phyloP scores from a whole-genome alignment of 2,888 invertebrate species.

The Meteorus cinctellus region DNA sequence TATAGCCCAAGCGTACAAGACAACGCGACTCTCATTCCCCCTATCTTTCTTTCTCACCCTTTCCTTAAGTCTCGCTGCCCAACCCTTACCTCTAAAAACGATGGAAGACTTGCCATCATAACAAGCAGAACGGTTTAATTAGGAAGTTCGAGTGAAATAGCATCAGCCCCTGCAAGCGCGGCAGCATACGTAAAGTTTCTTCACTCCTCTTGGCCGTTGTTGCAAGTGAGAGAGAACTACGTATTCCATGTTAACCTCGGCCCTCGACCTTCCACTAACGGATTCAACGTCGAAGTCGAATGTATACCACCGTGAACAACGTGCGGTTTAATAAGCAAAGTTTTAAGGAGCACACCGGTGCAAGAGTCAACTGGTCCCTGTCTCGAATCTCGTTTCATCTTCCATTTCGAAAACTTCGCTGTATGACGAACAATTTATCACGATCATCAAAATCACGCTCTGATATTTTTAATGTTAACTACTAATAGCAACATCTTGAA shows the following conservation, averaged over 20 bases:
- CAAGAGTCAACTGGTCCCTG: conserved; percentile 43
- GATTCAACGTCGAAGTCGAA: conserved; percentile 50
- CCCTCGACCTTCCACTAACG: conserved; percentile 42
- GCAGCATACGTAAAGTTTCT: conserved; percentile 53
- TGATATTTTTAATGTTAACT: background rate
- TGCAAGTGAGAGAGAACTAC: conserved; percentile 57
- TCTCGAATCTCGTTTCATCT: conserved; percentile 44
- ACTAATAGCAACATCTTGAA: background rate
- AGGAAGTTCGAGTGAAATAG: conserved; percentile 58
- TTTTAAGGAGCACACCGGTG: conserved; percentile 53
- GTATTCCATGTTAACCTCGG: conserved; percentile 57
- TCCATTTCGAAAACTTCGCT: conserved; percentile 40
- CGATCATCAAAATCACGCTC: background rate
- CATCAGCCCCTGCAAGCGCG: conserved; percentile 42
- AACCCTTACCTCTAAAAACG: conserved; percentile 23
- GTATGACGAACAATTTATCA: conserved; percentile 40
- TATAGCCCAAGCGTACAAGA: background rate
- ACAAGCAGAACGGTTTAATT: conserved; percentile 56
- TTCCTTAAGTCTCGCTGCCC: conserved; percentile 19
- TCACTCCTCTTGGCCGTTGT: conserved; percentile 49
- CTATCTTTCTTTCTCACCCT: conserved; percentile 3
- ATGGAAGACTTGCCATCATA: conserved; percentile 46
- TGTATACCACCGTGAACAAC: conserved; percentile 51
- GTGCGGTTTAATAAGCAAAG: conserved; percentile 60
- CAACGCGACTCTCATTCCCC: conserved; percentile 1